phyloP scores from a whole-genome alignment of 92 coral and sea anemone genomes.

The Phenganax marumi region DNA sequence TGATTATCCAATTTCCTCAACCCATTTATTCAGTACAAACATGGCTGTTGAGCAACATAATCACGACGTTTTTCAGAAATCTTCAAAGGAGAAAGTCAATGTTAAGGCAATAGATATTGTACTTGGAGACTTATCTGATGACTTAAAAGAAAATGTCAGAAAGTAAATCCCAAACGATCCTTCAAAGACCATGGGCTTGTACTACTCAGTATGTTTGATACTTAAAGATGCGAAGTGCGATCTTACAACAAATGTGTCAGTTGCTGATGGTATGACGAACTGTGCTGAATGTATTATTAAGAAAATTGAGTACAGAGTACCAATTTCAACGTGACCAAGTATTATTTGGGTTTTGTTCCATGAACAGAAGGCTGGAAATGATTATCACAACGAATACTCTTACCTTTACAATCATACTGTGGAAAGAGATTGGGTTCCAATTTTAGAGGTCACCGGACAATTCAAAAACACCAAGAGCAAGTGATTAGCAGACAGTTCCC shows the following conservation, averaged over 20 bases:
- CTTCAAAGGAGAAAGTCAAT: slow-evolving; percentile 50
- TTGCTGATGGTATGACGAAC: slow-evolving; percentile 59
- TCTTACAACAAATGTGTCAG: slow-evolving; percentile 57
- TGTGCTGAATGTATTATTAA: slow-evolving; percentile 63
- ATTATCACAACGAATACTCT: slow-evolving; percentile 45
- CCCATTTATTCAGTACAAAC: too few relatives aligned
- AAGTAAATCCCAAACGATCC: slow-evolving; percentile 62
- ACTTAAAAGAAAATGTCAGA: slow-evolving; percentile 48
- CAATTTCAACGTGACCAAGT: slow-evolving; percentile 58
- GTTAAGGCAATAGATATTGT: slow-evolving; percentile 55
- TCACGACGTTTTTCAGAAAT: slow-evolving; percentile 24
- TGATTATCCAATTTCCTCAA: too few relatives aligned
- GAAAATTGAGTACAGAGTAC: slow-evolving; percentile 56
- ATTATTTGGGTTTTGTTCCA: slow-evolving; percentile 64
- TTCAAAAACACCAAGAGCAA: slow-evolving; percentile 41
- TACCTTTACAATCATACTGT: slow-evolving; percentile 39
- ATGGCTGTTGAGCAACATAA: slow-evolving; percentile 53
- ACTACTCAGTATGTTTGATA: slow-evolving; percentile 40
- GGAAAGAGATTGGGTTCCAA: slow-evolving; percentile 51
- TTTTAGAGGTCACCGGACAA: slow-evolving; percentile 57
- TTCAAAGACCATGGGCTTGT: slow-evolving; percentile 64
- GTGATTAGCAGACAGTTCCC: slow-evolving; percentile 59
- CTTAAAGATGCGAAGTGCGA: slow-evolving; percentile 58
- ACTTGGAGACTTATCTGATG: slow-evolving; percentile 62
- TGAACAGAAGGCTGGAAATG: slow-evolving; percentile 33